Conservation (phyloP, 2,888 invertebrate species). For the Leucania comma region DNA sequence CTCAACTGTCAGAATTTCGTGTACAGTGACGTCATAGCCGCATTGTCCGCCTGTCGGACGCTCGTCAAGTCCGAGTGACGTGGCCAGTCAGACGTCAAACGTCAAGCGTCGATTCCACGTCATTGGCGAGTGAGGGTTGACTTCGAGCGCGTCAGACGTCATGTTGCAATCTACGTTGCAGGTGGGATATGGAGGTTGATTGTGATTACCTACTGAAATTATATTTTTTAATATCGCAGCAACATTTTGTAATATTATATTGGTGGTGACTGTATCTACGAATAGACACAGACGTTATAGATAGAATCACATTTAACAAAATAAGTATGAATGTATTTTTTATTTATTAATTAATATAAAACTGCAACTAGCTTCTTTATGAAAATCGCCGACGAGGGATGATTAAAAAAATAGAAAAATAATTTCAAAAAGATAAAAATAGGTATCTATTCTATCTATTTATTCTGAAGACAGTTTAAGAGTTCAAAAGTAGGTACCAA, state of each 20-base stretch:
- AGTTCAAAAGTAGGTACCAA: not conserved
- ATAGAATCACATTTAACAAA: not conserved
- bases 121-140: conserved; percentile 70
- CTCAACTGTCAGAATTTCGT: conserved; percentile 46
- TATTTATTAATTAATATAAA: too few relatives aligned
- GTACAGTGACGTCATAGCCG: conserved; percentile 51
- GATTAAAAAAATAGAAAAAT: too few relatives aligned
- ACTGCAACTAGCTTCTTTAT: not conserved
- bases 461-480: not conserved
- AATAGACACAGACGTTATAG: not conserved
- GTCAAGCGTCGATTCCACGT: conserved; percentile 79
- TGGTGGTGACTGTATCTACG: not conserved
- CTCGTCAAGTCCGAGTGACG: conserved; percentile 73
- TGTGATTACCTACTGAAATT: conserved; percentile 9
- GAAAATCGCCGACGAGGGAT: too few relatives aligned
- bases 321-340: not conserved
- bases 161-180: conserved; percentile 67
- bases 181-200: conserved; percentile 47
- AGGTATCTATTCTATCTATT: too few relatives aligned
- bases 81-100: conserved; percentile 77
- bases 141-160: conserved; percentile 67
- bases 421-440: too few relatives aligned
- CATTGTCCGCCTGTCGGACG: conserved; percentile 68
- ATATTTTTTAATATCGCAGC: not conserved
- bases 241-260: not conserved